Conservation (phyloP, 2,113 vertebrate genomes). For the Accipiter cooperii region DNA sequence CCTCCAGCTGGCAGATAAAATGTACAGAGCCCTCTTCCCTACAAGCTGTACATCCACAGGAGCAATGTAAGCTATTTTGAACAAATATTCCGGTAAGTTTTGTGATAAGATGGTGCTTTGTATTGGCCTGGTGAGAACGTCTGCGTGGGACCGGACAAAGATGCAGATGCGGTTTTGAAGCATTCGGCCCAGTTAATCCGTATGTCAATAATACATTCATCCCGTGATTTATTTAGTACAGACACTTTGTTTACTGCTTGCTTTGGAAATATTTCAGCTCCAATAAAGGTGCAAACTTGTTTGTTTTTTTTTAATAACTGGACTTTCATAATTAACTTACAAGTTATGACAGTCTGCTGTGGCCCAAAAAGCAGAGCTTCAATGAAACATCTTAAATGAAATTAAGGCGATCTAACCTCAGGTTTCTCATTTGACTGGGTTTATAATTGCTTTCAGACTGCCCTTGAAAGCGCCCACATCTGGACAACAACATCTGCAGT, state of each 20-base stretch:
- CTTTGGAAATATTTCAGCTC: neutral
- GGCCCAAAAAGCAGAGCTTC: neutral
- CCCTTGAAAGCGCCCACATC: neutral
- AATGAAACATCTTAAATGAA: neutral
- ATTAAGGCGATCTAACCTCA: neutral
- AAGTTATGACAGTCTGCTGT: neutral
- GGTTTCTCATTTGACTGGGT: neutral
- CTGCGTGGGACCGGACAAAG: neutral
- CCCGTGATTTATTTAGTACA: neutral
- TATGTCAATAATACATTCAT: neutral
- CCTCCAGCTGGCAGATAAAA: neutral
- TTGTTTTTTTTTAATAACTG: neutral
- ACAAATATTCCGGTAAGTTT: neutral
- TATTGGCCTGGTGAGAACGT: neutral
- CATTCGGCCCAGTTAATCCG: neutral
- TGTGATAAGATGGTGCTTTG: neutral
- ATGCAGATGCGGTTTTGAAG: rapidly evolving
- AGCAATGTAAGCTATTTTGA: neutral
- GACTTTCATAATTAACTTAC: neutral
- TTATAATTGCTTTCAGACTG: conserved; percentile 10
- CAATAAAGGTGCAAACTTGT: neutral
- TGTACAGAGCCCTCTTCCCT: neutral
- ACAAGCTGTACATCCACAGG: neutral
- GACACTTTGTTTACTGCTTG: neutral
- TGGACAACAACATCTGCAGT: neutral